Percentiles rank a stretch among this genome's conserved stretches.
Conservation (phyloP, 2,888 invertebrate genomes). For the Epinotia brunnichana region DNA sequence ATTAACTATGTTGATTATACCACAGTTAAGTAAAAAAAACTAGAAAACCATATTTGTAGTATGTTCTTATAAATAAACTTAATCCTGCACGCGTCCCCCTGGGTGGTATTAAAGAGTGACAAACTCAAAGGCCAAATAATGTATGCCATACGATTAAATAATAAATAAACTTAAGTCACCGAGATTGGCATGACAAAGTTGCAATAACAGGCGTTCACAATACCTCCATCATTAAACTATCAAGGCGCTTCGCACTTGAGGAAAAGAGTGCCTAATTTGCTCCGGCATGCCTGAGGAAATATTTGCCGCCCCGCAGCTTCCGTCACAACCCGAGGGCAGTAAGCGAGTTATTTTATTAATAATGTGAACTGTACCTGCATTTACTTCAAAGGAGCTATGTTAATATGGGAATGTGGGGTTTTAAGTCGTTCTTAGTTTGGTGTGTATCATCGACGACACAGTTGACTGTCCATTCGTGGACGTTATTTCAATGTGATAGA, state of each 20-base stretch:
- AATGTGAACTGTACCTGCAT: neutral
- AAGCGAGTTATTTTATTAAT: slow-evolving; percentile 20
- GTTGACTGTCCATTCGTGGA: neutral
- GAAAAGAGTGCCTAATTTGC: neutral
- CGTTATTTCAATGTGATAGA: neutral
- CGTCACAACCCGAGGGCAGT: slow-evolving; percentile 4
- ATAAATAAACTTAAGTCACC: neutral
- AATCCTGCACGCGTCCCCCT: no score
- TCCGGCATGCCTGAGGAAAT: neutral
- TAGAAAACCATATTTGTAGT: no score
- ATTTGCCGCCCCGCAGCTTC: slow-evolving; percentile 2
- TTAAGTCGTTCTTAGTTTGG: slow-evolving; percentile 3
- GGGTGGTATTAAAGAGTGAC: no score
- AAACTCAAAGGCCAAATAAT: no score
- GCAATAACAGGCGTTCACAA: neutral
- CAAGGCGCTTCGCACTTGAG: neutral
- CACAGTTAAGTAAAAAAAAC: no score
- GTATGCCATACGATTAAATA: no score
- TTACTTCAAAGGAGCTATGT: neutral
- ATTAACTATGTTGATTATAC: no score
- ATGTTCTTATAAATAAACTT: no score
- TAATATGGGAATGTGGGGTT: neutral
- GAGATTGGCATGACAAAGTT: neutral
- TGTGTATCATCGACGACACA: neutral
- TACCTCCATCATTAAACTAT: neutral